phyloP scores from a whole-genome alignment of 2,888 invertebrate species.

The Acanthopleura granulata region DNA sequence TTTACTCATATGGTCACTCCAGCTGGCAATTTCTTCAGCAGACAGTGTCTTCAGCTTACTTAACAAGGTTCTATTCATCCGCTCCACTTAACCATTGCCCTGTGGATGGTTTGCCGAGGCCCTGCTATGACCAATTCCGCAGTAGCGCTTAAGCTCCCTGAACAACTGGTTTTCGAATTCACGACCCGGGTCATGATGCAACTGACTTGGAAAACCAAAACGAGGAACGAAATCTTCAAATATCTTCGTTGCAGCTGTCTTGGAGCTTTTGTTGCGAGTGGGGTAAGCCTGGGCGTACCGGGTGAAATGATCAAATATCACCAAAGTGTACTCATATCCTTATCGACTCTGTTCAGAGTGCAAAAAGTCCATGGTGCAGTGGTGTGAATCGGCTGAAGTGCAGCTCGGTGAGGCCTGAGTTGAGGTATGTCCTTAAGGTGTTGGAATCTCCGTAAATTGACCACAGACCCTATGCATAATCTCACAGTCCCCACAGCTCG shows the following conservation, averaged over 20 bases:
- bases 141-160: background rate
- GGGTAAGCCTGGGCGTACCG: slow-evolving; percentile 22
- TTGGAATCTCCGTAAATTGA: too few species aligned
- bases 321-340: slow-evolving; percentile 25
- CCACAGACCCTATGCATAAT: too few species aligned
- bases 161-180: slow-evolving; percentile 19
- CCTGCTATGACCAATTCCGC: background rate
- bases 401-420: background rate
- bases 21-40: background rate
- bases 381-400: slow-evolving; percentile 18
- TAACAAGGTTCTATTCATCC: background rate
- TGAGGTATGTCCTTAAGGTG: background rate
- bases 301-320: slow-evolving; percentile 23
- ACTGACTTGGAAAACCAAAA: slow-evolving; percentile 17
- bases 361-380: slow-evolving; percentile 23
- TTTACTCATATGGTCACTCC: background rate
- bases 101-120: slow-evolving; percentile 5
- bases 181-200: slow-evolving; percentile 16
- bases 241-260: slow-evolving; percentile 17
- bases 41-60: slow-evolving; percentile 14
- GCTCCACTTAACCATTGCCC: slow-evolving; percentile 6
- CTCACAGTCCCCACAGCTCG: too few species aligned
- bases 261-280: slow-evolving; percentile 18
- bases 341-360: slow-evolving; percentile 20
- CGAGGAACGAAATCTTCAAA: slow-evolving; percentile 19